A percentile compares a stretch with the other conserved stretches of the same genome.
These are phyloP conservation scores for Drosophila testacea DNA, from an alignment of 2,888 invertebrate species.

Conservation along the genomic window DNA sequence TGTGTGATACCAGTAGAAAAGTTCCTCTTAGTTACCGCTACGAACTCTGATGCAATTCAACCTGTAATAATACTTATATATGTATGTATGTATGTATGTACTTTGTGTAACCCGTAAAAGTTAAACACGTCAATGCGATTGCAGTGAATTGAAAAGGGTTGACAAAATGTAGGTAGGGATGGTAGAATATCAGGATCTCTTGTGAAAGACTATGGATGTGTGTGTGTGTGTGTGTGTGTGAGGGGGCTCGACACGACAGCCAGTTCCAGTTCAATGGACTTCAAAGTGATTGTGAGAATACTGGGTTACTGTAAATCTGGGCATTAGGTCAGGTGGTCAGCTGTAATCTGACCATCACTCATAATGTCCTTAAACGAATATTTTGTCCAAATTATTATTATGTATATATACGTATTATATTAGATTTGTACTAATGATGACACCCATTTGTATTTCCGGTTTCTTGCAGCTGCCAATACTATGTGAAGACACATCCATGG, in stretches of 20 bases:
- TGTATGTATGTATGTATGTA: background rate
- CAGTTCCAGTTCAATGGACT: constrained; percentile 71
- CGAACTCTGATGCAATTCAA: background rate
- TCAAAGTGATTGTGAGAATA: constrained; percentile 62
- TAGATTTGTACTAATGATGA: background rate
- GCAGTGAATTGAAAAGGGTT: background rate
- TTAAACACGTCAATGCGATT: background rate
- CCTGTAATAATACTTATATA: background rate
- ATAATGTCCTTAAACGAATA: background rate
- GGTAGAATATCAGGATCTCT: no score
- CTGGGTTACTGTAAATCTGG: constrained; percentile 4
- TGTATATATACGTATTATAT: background rate
- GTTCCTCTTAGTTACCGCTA: background rate
- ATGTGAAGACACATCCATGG: constrained; percentile 93
- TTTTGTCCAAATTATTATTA: background rate
- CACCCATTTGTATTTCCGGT: background rate
- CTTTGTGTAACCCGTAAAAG: background rate
- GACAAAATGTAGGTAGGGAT: no score
- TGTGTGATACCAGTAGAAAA: no score
- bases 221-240: background rate
- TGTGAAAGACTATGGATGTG: background rate
- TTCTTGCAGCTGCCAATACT: constrained; percentile 92
- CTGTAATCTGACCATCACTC: no score
- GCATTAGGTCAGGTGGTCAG: background rate
- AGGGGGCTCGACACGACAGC: constrained; percentile 31